Evolutionary conservation across 2,888 invertebrate species (phyloP).

Genomic region (Thecophora atra): DNA sequence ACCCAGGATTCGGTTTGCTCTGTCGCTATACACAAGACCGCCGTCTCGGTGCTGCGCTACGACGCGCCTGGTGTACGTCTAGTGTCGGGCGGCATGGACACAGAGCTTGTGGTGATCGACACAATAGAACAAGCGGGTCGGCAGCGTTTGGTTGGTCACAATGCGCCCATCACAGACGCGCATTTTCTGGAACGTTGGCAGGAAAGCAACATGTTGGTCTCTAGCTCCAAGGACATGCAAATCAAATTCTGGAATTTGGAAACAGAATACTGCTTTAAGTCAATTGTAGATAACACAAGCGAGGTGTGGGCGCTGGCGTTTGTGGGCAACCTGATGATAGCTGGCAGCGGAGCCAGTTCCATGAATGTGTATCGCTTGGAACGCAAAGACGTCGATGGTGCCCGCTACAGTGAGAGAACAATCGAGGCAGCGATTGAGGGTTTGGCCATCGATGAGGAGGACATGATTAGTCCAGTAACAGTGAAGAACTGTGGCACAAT

Average conservation of each 20-base stretch:
- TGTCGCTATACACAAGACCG: slow-evolving; percentile 82
- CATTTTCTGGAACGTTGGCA: slow-evolving; percentile 72
- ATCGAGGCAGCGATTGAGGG: slow-evolving; percentile 66
- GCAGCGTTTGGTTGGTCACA: slow-evolving; percentile 90
- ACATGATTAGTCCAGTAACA: slow-evolving; percentile 71
- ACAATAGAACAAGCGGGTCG: slow-evolving; percentile 90
- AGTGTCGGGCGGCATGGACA: slow-evolving; percentile 89
- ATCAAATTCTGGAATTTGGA: slow-evolving; percentile 98
- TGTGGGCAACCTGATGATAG: slow-evolving; percentile 83
- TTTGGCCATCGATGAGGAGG: slow-evolving; percentile 59
- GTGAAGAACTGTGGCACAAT: slow-evolving; percentile 84
- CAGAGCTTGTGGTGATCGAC: slow-evolving; percentile 95
- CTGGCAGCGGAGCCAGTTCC: slow-evolving; percentile 86
- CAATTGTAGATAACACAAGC: slow-evolving; percentile 86
- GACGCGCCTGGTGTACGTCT: slow-evolving; percentile 85
- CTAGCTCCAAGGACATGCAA: slow-evolving; percentile 91
- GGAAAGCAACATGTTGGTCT: slow-evolving; percentile 72
- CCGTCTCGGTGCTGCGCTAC: slow-evolving; percentile 83
- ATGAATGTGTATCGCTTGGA: slow-evolving; percentile 85
- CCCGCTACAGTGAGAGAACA: slow-evolving; percentile 67
- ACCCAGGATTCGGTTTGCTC: slow-evolving; percentile 73
- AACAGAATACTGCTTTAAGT: slow-evolving; percentile 95
- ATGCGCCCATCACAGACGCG: slow-evolving; percentile 85
- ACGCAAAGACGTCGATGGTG: slow-evolving; percentile 59
- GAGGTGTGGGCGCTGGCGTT: slow-evolving; percentile 90